phyloP scores from a whole-genome alignment of 2,797 vertebrate species.

The Scleropages formosus region DNA sequence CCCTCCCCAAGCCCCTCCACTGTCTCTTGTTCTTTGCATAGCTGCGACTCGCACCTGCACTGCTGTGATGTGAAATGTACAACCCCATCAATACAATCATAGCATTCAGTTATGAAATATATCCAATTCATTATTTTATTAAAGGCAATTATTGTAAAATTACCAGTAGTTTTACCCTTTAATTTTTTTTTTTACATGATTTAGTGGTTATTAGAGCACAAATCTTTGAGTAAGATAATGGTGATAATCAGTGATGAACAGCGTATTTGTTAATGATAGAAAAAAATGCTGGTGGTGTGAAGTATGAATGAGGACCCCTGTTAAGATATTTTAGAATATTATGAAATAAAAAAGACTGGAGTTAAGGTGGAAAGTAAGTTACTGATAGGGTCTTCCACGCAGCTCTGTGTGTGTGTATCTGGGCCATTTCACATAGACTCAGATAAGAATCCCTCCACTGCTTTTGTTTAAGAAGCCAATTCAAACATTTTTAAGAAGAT shows the following conservation, averaged over 20 bases:
- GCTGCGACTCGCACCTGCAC: background rate
- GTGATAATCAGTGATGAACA: too few relatives aligned
- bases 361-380: too few relatives aligned
- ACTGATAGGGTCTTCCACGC: too few relatives aligned
- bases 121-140: background rate
- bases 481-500: too few relatives aligned
- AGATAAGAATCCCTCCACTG: conserved; percentile 15
- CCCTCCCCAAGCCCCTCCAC: too few relatives aligned
- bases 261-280: too few relatives aligned
- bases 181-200: too few relatives aligned
- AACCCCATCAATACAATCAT: background rate
- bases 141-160: background rate
- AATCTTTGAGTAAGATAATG: too few relatives aligned
- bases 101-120: background rate
- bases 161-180: background rate
- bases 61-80: background rate
- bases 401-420: background rate
- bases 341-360: background rate
- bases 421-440: background rate
- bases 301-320: background rate
- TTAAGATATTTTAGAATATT: background rate
- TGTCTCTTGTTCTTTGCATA: background rate
- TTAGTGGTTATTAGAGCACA: too few relatives aligned
- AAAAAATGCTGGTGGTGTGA: too few relatives aligned
- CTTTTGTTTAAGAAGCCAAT: too few relatives aligned